Evolutionary conservation across 2,888 invertebrate species (phyloP).

Genomic region (Malthinus seriepunctatus): DNA sequence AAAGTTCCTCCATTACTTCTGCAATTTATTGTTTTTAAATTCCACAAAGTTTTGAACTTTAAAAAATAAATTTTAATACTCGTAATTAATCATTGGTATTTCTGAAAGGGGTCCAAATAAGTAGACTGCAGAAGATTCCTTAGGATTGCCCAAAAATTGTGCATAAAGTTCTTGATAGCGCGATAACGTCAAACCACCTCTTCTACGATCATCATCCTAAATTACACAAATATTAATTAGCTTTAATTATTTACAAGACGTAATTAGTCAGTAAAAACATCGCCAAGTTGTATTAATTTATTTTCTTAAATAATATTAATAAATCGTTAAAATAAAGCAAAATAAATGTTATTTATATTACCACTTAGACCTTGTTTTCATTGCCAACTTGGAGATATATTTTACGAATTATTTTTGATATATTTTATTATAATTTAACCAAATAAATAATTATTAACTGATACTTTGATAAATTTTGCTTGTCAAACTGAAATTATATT

Average conservation of each 20-base stretch:
- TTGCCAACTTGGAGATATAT: conserved; percentile 12
- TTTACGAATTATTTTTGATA: not conserved
- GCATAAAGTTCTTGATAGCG: conserved; percentile 85
- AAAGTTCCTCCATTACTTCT: too few species aligned
- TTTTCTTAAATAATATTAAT: conserved; percentile 3
- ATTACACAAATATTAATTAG: conserved; percentile 35
- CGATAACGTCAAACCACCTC: conserved; percentile 75
- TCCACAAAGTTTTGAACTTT: too few species aligned
- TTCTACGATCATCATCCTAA: conserved; percentile 82
- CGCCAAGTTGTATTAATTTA: not conserved
- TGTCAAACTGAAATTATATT: too few species aligned
- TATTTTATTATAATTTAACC: too few species aligned
- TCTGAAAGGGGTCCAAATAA: conserved; percentile 77
- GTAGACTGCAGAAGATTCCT: conserved; percentile 72
- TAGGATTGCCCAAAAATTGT: conserved; percentile 78
- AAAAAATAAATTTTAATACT: not conserved
- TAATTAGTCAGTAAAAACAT: not conserved
- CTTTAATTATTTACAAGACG: not conserved
- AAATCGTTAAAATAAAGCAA: conserved; percentile 10
- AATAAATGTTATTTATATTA: conserved; percentile 11
- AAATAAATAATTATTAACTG: too few species aligned
- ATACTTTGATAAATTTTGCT: too few species aligned
- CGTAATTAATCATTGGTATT: conserved; percentile 25
- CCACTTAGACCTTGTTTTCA: conserved; percentile 5
- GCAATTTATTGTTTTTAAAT: too few species aligned